phyloP scores from a whole-genome alignment of 2,797 vertebrate genomes.

The Loriculus beryllinus region DNA sequence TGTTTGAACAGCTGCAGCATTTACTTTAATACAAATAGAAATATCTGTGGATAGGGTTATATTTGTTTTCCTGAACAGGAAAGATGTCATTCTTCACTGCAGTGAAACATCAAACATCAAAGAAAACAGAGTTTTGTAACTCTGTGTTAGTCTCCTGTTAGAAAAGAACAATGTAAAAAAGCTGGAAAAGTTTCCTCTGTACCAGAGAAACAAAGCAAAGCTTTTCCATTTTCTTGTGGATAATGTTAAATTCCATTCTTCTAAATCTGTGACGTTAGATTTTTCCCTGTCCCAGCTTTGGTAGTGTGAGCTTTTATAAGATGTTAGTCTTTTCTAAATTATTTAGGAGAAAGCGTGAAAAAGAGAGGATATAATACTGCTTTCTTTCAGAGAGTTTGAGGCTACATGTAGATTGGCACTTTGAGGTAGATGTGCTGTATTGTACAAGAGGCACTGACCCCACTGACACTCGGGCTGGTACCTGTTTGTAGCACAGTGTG shows the following conservation, averaged over 20 bases:
- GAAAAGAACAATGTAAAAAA: not conserved
- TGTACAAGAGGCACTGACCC: not conserved
- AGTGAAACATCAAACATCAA: not conserved
- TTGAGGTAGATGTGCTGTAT: not conserved
- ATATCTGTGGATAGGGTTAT: not conserved
- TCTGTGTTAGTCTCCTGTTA: not conserved
- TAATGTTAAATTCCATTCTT: not conserved
- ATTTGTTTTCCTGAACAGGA: conserved; percentile 14
- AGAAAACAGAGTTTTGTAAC: not conserved
- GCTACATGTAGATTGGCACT: not conserved
- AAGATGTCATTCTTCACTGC: not conserved
- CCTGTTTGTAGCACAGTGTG: rapidly evolving
- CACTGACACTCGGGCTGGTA: not conserved
- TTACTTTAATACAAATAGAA: conserved; percentile 3
- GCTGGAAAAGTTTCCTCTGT: not conserved
- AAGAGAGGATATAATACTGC: not conserved
- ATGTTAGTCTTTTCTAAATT: not conserved
- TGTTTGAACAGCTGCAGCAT: conserved; percentile 47
- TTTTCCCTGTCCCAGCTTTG: not conserved
- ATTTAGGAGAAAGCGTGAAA: not conserved
- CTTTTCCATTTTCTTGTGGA: not conserved
- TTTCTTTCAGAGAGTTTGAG: not conserved
- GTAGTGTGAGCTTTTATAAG: not conserved
- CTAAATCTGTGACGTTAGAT: not conserved
- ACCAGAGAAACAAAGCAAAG: not conserved